Conservation (phyloP, 2,797 vertebrate genomes). For the Pantherophis alleghaniensis region DNA sequence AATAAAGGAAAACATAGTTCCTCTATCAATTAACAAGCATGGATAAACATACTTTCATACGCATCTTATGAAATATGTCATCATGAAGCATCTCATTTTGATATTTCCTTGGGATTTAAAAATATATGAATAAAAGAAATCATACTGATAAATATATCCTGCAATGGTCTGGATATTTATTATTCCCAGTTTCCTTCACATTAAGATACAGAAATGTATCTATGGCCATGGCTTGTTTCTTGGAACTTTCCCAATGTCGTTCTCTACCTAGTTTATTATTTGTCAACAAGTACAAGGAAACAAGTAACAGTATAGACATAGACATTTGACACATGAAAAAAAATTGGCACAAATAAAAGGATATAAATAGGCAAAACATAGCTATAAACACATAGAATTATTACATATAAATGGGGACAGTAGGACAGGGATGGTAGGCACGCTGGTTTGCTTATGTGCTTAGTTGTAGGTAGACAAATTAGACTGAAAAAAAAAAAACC, state of each 20-base stretch:
- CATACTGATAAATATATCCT: not conserved
- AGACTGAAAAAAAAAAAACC: not conserved
- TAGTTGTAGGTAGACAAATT: not conserved
- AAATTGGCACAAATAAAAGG: too few species aligned
- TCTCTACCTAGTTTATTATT: not conserved
- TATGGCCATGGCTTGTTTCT: not conserved
- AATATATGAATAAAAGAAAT: not conserved
- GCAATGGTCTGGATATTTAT: not conserved
- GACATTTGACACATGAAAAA: too few species aligned
- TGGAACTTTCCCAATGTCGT: not conserved
- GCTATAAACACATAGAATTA: too few species aligned
- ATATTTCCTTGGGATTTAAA: not conserved
- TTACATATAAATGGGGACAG: too few species aligned
- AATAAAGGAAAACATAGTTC: constrained; percentile 19
- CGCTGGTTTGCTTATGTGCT: too few species aligned
- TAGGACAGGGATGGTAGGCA: too few species aligned
- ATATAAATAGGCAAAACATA: too few species aligned
- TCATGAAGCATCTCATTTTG: not conserved
- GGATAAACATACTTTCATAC: constrained; percentile 13
- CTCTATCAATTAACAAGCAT: constrained; percentile 26
- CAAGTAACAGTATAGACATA: too few species aligned
- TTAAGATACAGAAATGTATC: not conserved
- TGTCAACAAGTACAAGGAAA: too few species aligned
- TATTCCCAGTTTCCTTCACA: not conserved
- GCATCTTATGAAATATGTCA: constrained; percentile 11